phyloP scores from a whole-genome alignment of 1,140 invertebrate species.

The Ladona fulva region DNA sequence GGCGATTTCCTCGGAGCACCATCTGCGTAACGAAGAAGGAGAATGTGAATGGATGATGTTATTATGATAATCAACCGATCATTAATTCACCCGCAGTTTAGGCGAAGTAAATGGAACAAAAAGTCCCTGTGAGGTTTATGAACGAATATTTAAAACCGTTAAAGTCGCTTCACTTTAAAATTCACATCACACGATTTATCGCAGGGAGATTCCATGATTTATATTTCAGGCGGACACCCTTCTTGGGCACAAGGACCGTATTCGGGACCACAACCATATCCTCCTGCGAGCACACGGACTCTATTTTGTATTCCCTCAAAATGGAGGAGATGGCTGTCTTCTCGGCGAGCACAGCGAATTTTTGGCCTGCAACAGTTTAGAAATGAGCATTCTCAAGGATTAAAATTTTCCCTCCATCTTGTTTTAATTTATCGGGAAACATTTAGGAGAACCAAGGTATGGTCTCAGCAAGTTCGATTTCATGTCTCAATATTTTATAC shows the following conservation, averaged over 20 bases:
- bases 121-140: not conserved
- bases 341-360: slow-evolving; percentile 4
- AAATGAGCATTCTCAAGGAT: not conserved
- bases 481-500: too few relatives aligned
- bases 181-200: slow-evolving; percentile 19
- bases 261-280: slow-evolving; percentile 21
- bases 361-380: not conserved
- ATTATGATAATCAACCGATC: not conserved
- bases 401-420: not conserved
- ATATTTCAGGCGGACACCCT: slow-evolving; percentile 20
- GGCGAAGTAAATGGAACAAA: not conserved
- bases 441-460: not conserved
- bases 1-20: not conserved
- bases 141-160: not conserved
- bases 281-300: not conserved
- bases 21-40: not conserved
- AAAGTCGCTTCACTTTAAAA: slow-evolving; percentile 17
- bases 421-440: too few relatives aligned
- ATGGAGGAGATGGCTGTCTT: not conserved
- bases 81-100: not conserved
- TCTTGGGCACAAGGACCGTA: slow-evolving; percentile 22
- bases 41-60: not conserved
- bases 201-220: slow-evolving; percentile 7
- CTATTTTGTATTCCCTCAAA: not conserved
- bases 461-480: too few relatives aligned